Conservation (phyloP, 2,888 invertebrate species). For the Pyrocoelia pectoralis region DNA sequence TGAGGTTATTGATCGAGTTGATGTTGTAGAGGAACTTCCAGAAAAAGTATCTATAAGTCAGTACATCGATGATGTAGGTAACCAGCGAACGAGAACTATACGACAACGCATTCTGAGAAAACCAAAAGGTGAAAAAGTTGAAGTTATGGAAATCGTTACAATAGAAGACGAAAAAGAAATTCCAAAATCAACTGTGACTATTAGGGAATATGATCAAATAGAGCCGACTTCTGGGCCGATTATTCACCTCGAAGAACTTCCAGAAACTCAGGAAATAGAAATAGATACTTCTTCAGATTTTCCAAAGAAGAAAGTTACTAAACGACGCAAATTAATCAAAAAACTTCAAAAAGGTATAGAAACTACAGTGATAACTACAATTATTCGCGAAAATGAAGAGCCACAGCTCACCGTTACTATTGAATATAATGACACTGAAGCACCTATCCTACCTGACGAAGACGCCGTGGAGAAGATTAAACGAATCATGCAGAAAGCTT, state of each 20-base stretch:
- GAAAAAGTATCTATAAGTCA: conserved; percentile 47
- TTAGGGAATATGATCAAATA: conserved; percentile 45
- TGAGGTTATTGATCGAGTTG: conserved; percentile 18
- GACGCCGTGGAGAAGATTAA: conserved; percentile 35
- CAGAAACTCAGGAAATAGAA: conserved; percentile 56
- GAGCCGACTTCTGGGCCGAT: conserved; percentile 37
- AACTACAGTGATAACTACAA: conserved; percentile 46
- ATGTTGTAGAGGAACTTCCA: conserved; percentile 52
- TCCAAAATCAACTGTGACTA: conserved; percentile 46
- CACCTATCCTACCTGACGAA: neutral
- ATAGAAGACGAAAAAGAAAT: conserved; percentile 48
- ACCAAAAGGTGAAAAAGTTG: conserved; percentile 49
- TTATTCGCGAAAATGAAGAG: conserved; percentile 51
- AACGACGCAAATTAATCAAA: conserved; percentile 43
- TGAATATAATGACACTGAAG: neutral
- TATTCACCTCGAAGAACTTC: conserved; percentile 43
- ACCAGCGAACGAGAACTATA: conserved; percentile 44
- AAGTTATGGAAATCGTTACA: conserved; percentile 53
- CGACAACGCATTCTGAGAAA: conserved; percentile 51
- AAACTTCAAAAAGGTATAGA: conserved; percentile 43
- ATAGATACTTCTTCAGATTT: conserved; percentile 55
- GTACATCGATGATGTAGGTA: conserved; percentile 42
- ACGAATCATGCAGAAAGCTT: conserved; percentile 26
- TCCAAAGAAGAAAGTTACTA: conserved; percentile 54
- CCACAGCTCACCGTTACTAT: conserved; percentile 34